Evolutionary conservation across 1,140 invertebrate species (phyloP).

Genomic region (Gonioctena quinquepunctata): DNA sequence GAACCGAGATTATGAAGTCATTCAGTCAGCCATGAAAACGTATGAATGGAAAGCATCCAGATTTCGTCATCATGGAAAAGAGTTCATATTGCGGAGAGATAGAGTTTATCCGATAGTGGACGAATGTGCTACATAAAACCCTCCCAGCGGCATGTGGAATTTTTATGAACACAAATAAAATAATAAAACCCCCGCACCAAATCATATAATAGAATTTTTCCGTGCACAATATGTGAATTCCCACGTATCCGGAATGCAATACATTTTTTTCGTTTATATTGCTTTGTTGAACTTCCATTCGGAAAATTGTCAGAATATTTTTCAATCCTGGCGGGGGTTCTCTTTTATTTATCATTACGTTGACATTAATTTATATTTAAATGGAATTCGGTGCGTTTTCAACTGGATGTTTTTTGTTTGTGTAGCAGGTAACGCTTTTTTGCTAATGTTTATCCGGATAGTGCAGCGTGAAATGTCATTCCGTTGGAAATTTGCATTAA

Average conservation of each 20-base stretch:
- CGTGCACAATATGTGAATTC: background rate
- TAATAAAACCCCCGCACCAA: background rate
- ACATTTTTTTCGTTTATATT: background rate
- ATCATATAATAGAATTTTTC: background rate
- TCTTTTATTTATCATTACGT: background rate
- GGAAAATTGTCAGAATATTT: background rate
- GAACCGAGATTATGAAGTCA: no score
- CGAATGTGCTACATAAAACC: background rate
- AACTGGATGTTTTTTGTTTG: no score
- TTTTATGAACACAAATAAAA: background rate
- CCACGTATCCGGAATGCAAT: background rate
- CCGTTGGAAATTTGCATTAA: background rate
- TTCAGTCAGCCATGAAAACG: background rate
- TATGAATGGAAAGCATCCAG: background rate
- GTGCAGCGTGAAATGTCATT: background rate
- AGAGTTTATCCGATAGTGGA: background rate
- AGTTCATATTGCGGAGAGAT: background rate
- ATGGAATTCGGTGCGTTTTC: background rate
- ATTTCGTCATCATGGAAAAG: background rate
- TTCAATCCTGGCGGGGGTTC: background rate
- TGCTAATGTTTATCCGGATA: no score
- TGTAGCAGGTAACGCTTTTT: background rate
- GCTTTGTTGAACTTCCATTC: background rate
- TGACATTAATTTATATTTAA: background rate
- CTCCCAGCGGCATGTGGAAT: background rate